Conservation (phyloP, 2,113 vertebrate species). For the Sorex fumeus region DNA sequence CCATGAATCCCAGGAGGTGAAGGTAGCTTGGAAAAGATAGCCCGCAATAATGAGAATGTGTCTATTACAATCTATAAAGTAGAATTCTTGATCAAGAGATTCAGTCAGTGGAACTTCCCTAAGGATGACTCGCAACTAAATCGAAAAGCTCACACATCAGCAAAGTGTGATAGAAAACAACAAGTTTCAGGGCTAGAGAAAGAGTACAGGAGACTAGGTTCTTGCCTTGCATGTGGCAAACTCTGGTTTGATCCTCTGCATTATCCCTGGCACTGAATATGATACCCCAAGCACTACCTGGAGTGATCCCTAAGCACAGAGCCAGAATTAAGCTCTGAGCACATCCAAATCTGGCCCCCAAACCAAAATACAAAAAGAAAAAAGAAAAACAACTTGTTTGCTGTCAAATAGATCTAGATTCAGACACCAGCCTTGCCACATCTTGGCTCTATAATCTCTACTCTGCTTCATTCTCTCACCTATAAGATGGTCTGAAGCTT, state of each 20-base stretch:
- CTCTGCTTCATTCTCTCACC: not conserved
- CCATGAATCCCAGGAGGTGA: not conserved
- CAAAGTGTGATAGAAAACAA: not conserved
- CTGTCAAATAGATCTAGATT: not conserved
- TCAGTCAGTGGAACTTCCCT: not conserved
- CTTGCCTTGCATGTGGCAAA: too few relatives aligned
- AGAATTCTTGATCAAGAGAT: too few relatives aligned
- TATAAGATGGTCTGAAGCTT: not conserved
- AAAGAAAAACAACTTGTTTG: not conserved
- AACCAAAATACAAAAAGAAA: too few relatives aligned
- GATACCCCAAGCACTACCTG: too few relatives aligned
- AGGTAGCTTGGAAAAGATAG: not conserved
- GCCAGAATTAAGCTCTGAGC: too few relatives aligned
- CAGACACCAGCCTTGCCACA: not conserved
- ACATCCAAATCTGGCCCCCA: too few relatives aligned
- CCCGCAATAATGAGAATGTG: not conserved
- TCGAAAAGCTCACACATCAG: not conserved
- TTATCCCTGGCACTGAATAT: too few relatives aligned
- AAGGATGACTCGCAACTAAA: not conserved
- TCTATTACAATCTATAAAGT: too few relatives aligned
- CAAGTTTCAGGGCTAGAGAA: not conserved
- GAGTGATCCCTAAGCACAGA: too few relatives aligned
- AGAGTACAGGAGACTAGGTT: too few relatives aligned
- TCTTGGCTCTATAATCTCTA: not conserved
- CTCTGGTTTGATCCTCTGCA: too few relatives aligned